Conservation (phyloP, 2,113 vertebrate species). For the Coracopsis vasa region DNA sequence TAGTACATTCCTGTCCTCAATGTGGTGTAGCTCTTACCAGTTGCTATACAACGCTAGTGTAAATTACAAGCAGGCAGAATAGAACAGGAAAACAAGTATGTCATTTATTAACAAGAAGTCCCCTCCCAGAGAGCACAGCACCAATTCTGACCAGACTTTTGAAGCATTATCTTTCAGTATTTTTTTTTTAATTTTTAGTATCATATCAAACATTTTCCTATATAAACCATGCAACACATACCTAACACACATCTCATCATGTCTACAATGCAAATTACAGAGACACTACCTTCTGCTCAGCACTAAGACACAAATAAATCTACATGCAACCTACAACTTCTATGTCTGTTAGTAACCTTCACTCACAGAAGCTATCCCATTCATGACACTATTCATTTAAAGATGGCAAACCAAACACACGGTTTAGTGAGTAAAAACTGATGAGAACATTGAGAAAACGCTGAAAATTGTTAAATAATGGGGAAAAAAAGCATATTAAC, state of each 20-base stretch:
- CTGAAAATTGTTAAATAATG: not conserved
- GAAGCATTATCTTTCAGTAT: not conserved
- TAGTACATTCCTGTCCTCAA: not conserved
- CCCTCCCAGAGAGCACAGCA: not conserved
- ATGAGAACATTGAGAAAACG: rapidly evolving
- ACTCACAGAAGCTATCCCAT: not conserved
- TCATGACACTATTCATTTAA: not conserved
- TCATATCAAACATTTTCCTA: not conserved
- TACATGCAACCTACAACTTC: not conserved
- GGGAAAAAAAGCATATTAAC: not conserved
- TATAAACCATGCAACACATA: not conserved
- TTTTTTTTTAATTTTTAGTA: not conserved
- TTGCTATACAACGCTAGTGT: not conserved
- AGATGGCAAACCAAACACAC: not conserved
- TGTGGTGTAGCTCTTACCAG: not conserved
- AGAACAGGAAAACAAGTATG: not conserved
- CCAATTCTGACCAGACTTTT: not conserved
- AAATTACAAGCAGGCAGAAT: not conserved
- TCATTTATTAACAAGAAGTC: not conserved
- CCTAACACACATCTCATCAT: rapidly evolving
- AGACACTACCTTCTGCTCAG: not conserved
- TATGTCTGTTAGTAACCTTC: not conserved
- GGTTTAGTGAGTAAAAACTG: not conserved
- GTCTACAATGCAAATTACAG: not conserved
- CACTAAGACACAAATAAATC: not conserved